Base-by-base conservation (phyloP, 2,113 vertebrate genomes). In the Herpetotheres cachinnans region DNA sequence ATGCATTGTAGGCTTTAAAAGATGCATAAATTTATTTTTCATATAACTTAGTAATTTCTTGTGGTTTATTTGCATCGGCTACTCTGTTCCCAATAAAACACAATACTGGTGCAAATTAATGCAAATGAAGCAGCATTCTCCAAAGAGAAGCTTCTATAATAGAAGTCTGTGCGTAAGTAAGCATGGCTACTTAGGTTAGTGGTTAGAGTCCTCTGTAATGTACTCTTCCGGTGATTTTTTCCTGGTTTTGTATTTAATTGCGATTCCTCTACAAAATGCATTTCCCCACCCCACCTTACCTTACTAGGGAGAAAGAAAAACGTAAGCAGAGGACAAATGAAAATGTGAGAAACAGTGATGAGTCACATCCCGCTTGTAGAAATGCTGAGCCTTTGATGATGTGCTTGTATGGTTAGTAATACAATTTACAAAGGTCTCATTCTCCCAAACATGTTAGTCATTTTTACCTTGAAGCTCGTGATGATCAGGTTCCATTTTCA, bases 251-350 rank as follows among this genome's bases (percentile, higher is more conserved):
- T 29, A 12, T 81, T 80, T 74, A 61, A 91, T 26, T 69, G 70
- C 4, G 4, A 17, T 66, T 88, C 61, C 86, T 72, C 73, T 71
- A 38, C 42, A 34, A 36, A 94, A 20, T 17, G 42, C 50, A 63
- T 3, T 62, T 91, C 36, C 69, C 56, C 50, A 52, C 69, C 44
- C 72, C 90, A 82, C 76, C 16, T 84, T 69, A 29, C 21, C 67
- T 91, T 72, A 42, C 73, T 49, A 49, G 42, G 50, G 76, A 90
- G 47, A 90, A 73, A 42, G 38, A 29, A 66, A 38, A 89, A 74
- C 26, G 16, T 58, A 67, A 92, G 94, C 93, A 94, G 77, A 84
- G 91, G 86, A 85, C 81, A 94, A 70, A 77, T 27, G 87, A 16
- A 70, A 85, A 16, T 14, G 66, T 93, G 70, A 93, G 65, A 76